Base-by-base conservation (phyloP, 2,888 invertebrate genomes). In the Monoplex corrugatus region DNA sequence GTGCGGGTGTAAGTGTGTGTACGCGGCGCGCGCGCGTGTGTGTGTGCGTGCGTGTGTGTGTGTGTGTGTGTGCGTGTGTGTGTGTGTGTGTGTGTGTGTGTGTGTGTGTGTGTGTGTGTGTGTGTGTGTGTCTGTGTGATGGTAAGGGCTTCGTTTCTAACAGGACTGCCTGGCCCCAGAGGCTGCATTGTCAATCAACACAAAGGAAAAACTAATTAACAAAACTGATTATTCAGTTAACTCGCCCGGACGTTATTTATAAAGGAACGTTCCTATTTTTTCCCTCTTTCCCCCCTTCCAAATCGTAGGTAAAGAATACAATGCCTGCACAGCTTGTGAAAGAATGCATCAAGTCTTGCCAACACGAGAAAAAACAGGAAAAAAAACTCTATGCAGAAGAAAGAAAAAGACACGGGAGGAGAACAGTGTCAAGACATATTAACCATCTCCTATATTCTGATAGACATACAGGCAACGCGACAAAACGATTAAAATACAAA, bases 211-310 rank as follows among this genome's bases (percentile, higher is more conserved):
- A 75, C 75, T 10, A 38, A 75, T 75, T 75, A 75, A 35, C 75
- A 35, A 75, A 75, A 75, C 75, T 35, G 75, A 75, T 75, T 75
- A 75, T 75, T 75, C 75, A 38, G 75, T 75, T 75, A 75, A 75
- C 75, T 75, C 75, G 75, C 75, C 38, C 35, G 38, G 75, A 75
- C 75, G 75, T 75, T 75, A 35, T 75, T 75, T 75, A 38, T 75
- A 38, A 75, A 75, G 28, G 75, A 35, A 35, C 38, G 35, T 28
- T n/a, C 63, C 75, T 38, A 35, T 35, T 75, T 35, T 75, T 8
- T 75, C 35, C 38, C 38, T 75, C 68, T 68, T 28, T n/a, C 63
- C 63, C 23, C 35, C 19, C 35, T 28, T 35, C 75, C 16, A 38
- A 35, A 75, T 75, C 23, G 75, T 75, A 75, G 38, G 75, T 38